A percentile compares a stretch with the other conserved stretches of the same genome.
Conservation (phyloP, 2,888 invertebrate species). For the Pyrochroa serraticornis region DNA sequence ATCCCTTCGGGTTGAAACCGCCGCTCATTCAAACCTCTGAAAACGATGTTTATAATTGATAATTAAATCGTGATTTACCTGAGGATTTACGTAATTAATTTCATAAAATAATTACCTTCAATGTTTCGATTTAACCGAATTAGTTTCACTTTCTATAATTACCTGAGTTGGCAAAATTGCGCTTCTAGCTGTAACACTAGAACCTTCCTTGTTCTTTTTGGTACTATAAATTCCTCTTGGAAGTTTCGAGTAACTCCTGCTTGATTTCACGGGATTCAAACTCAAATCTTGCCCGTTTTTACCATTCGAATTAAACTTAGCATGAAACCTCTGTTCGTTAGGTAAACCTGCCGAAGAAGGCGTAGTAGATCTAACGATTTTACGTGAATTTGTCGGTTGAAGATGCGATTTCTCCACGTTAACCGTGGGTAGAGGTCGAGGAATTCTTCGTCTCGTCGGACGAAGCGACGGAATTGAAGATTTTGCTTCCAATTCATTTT, state of each 20-base stretch:
- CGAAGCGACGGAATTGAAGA: slow-evolving; percentile 22
- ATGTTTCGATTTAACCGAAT: too few species aligned
- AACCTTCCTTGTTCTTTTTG: slow-evolving; percentile 38
- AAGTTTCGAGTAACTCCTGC: slow-evolving; percentile 26
- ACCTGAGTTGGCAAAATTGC: slow-evolving; percentile 7
- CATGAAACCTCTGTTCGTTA: slow-evolving; percentile 46
- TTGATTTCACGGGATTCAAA: slow-evolving; percentile 7
- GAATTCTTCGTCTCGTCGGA: slow-evolving; percentile 42
- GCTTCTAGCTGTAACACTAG: slow-evolving; percentile 3
- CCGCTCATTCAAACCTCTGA: background rate
- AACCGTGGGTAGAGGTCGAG: slow-evolving; percentile 28
- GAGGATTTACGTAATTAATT: background rate
- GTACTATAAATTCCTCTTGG: slow-evolving; percentile 47
- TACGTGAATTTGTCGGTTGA: slow-evolving; percentile 16
- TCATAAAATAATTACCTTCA: background rate
- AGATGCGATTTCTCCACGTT: slow-evolving; percentile 8
- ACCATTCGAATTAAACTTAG: slow-evolving; percentile 41
- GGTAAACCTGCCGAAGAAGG: slow-evolving; percentile 1
- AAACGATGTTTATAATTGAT: background rate
- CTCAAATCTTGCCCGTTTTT: slow-evolving; percentile 22
- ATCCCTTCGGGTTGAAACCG: too few species aligned
- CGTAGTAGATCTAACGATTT: slow-evolving; percentile 28
- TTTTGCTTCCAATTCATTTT: slow-evolving; percentile 43
- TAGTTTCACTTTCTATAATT: slow-evolving; percentile 18
- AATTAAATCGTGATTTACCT: background rate